phyloP scores from a whole-genome alignment of 2,113 vertebrate genomes.

The Glaucidium brasilianum region DNA sequence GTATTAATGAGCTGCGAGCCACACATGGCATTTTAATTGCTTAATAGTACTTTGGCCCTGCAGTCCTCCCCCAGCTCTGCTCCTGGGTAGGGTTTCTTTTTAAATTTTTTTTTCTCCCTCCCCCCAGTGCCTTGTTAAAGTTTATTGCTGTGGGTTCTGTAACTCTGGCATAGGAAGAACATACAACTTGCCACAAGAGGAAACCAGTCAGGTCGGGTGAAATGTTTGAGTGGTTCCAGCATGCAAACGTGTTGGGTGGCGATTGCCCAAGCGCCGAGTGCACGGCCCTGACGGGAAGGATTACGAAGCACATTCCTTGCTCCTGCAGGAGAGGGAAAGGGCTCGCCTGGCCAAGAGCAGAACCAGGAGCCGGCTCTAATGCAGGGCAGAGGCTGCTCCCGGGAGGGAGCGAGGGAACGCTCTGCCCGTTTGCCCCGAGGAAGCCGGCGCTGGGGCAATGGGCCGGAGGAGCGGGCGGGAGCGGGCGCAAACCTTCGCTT shows the following conservation, averaged over 20 bases:
- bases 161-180: not conserved
- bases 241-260: not conserved
- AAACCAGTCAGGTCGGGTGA: not conserved
- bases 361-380: not conserved
- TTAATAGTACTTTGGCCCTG: not conserved
- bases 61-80: not conserved
- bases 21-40: not conserved
- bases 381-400: not conserved
- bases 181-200: not conserved
- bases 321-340: not conserved
- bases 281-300: constrained; percentile 5
- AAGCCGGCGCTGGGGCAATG: not conserved
- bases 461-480: not conserved
- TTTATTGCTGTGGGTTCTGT: not conserved
- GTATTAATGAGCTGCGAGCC: not conserved
- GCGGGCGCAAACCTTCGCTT: not conserved
- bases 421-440: not conserved
- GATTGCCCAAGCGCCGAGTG: not conserved
- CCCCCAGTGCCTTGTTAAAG: not conserved
- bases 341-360: not conserved
- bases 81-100: not conserved
- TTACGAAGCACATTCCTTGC: constrained; percentile 25
- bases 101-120: not conserved
- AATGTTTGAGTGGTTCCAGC: not conserved
- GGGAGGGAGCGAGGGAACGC: not conserved